Percentiles rank a stretch among this genome's conserved stretches.
Conservation (phyloP, 2,797 vertebrate species). For the Fundulus diaphanus region DNA sequence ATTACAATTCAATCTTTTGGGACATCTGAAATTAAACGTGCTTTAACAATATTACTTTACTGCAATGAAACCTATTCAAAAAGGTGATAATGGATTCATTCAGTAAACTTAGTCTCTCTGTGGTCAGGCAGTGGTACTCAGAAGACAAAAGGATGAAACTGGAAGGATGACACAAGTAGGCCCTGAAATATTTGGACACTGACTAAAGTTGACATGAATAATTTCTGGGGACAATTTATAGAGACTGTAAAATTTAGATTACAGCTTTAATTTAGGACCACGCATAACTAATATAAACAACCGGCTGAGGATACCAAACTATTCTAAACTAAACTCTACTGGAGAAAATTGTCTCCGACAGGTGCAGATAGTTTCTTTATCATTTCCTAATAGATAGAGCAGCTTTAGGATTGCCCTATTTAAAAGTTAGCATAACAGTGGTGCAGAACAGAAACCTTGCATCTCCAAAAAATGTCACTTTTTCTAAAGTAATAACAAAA, state of each 20-base stretch:
- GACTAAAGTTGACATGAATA: neutral
- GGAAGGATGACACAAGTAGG: neutral
- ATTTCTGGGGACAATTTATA: neutral
- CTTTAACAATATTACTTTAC: neutral
- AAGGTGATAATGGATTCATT: neutral
- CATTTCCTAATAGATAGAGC: neutral
- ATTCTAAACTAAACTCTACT: neutral
- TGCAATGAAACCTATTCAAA: neutral
- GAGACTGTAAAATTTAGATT: neutral
- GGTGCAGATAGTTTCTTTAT: neutral
- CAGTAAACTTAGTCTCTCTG: neutral
- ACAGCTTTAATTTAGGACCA: neutral
- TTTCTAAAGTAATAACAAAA: neutral
- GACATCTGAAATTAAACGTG: neutral
- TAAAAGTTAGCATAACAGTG: neutral
- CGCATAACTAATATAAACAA: neutral
- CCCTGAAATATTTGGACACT: conserved; percentile 3
- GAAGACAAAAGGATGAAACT: neutral
- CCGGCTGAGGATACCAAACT: neutral
- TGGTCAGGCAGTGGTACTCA: neutral
- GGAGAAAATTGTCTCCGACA: neutral
- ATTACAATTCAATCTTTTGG: neutral
- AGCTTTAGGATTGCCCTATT: neutral
- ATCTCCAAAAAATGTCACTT: neutral
- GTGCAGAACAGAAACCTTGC: neutral